Base-by-base conservation (phyloP, 2,113 vertebrate genomes). In the Podilymbus podiceps region DNA sequence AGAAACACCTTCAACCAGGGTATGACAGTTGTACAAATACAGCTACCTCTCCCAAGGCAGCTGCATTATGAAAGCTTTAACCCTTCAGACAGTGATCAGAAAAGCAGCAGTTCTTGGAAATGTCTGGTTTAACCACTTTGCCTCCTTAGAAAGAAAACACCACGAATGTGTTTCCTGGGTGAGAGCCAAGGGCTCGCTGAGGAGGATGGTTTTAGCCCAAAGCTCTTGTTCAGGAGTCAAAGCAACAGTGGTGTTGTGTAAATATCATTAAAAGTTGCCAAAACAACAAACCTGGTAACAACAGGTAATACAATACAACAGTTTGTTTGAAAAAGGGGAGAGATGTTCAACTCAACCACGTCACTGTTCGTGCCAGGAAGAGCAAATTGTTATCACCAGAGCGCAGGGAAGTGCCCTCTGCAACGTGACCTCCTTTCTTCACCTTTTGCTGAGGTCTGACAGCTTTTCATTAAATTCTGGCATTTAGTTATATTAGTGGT, bases 211-310 rank as follows among this genome's bases (percentile, higher is more conserved):
- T 90, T 78, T 62, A 71, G 49, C 62, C 66, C 80, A 92, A 50
- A 53, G 58, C 52, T 93, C 82, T 71, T 47, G 18, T 83, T 79
- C 23, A 24, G 30, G 40, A 88, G 73, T 79, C 69, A 73, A 78
- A 86, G 68, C 56, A 90, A 79, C 25, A 49, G 10, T 79, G 38
- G 24, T 82, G 71, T 87, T 95, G 62, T 90, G 74, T 80, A 97
- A 95, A 95, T 71, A 89, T 7, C 18, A 85, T 68, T 63, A 62
- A 59, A 64, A 69, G 92, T 82, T 96, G 87, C 69, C 96, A 94
- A 84, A 95, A 92, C 73, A 97, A 86, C 42, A 79, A 85, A 47
- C 53, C 28, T 79, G 62, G 82, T 40, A 89, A 38, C 23, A 85
- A 17, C 9, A n/a, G 46, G 11, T 68, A 90, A 55, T 38, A 47